Percentiles rank a stretch among this genome's conserved stretches.
These are phyloP conservation scores for Trichosurus vulpecula DNA, from an alignment of 2,797 vertebrate genomes.

Conservation along the genomic window DNA sequence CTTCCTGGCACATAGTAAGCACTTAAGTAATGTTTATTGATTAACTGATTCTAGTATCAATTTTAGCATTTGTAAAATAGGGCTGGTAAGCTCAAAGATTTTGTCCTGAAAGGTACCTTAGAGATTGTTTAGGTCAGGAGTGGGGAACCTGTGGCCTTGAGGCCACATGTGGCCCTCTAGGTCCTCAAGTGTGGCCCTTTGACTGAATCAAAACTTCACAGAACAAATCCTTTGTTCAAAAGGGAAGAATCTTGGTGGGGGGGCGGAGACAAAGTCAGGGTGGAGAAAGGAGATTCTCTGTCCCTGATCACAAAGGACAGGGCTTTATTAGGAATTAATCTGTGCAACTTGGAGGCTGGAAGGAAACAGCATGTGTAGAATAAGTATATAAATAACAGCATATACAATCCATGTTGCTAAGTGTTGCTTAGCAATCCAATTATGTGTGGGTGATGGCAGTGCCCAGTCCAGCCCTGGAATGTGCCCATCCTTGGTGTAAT, in stretches of 20 bases:
- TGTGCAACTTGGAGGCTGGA: conserved; percentile 43
- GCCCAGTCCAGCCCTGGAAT: conserved; percentile 42
- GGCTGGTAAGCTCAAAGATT: background rate
- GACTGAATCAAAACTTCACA: too few species aligned
- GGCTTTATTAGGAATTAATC: background rate
- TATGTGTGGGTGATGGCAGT: conserved; percentile 45
- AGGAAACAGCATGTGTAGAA: conserved; percentile 52
- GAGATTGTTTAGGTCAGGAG: background rate
- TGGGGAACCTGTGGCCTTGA: too few species aligned
- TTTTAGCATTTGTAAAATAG: background rate
- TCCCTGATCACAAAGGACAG: background rate
- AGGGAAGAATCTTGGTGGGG: background rate
- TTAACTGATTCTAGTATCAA: background rate
- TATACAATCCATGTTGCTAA: background rate
- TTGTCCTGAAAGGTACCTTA: background rate
- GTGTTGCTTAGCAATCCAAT: conserved; percentile 68
- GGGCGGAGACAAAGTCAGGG: background rate
- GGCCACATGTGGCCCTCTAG: too few species aligned
- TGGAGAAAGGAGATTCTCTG: background rate
- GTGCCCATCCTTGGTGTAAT: conserved; percentile 26
- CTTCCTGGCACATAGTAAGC: background rate
- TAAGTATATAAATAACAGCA: conserved; percentile 69
- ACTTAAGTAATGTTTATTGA: background rate
- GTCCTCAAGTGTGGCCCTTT: too few species aligned
- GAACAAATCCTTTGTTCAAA: background rate